These are phyloP conservation scores for Myotis planiceps DNA, from an alignment of 2,797 vertebrate genomes.

Conservation along the genomic window DNA sequence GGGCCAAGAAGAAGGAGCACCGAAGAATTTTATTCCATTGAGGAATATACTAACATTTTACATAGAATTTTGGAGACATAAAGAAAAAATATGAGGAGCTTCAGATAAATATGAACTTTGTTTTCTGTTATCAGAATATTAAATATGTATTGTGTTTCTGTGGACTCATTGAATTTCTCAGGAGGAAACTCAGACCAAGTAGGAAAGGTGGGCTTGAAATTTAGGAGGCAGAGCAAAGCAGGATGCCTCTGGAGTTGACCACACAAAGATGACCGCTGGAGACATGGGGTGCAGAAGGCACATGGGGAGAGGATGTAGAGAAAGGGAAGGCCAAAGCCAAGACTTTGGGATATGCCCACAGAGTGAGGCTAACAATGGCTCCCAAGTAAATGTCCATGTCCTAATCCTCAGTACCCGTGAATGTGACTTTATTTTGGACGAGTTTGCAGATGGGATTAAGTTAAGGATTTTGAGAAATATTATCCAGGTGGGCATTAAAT, in stretches of 20 bases:
- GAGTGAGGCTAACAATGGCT: neutral
- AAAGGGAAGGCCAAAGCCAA: neutral
- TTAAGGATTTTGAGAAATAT: neutral
- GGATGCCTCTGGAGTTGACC: neutral
- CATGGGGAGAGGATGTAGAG: neutral
- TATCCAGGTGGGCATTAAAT: neutral
- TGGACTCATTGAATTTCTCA: neutral
- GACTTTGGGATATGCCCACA: neutral
- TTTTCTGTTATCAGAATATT: neutral
- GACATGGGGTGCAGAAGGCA: fast-evolving
- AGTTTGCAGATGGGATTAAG: neutral
- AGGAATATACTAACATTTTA: neutral
- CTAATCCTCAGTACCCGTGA: neutral
- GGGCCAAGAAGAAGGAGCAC: neutral
- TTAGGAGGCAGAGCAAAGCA: neutral
- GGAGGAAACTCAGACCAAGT: neutral
- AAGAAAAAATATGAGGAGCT: neutral
- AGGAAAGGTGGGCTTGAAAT: neutral
- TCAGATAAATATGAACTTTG: neutral
- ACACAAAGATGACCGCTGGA: neutral
- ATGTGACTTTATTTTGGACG: neutral
- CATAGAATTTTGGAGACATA: neutral
- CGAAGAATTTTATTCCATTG: neutral
- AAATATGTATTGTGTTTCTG: neutral
- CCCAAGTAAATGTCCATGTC: neutral